phyloP scores from a whole-genome alignment of 2,888 invertebrate species.

The Heliothis peltigera region DNA sequence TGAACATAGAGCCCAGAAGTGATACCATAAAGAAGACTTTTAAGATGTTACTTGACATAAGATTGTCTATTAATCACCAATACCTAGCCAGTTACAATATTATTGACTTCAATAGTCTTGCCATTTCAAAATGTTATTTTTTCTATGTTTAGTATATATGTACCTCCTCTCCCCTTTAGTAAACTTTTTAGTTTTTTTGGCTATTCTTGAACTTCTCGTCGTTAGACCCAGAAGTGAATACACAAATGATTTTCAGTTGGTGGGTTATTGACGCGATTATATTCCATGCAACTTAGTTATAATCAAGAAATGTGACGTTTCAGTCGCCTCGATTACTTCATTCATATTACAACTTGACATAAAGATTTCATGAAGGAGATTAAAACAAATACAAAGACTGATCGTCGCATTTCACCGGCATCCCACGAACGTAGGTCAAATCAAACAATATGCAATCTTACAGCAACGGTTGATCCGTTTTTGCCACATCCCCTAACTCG shows the following conservation, averaged over 20 bases:
- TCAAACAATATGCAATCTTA: conserved; percentile 88
- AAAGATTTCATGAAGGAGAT: too few species aligned
- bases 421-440: conserved; percentile 48
- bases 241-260: conserved; percentile 20
- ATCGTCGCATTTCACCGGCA: conserved; percentile 57
- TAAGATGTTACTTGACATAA: background rate
- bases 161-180: too few species aligned
- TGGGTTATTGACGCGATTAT: conserved; percentile 56
- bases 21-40: background rate
- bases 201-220: background rate
- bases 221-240: conserved; percentile 17
- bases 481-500: conserved; percentile 97
- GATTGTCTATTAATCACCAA: conserved; percentile 1
- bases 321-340: conserved; percentile 35
- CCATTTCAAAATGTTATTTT: too few species aligned
- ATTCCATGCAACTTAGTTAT: conserved; percentile 52
- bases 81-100: background rate
- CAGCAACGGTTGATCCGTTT: conserved; percentile 99
- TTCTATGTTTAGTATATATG: too few species aligned
- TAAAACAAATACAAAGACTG: conserved; percentile 31
- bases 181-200: too few species aligned
- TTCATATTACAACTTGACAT: too few species aligned
- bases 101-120: background rate
- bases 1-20: background rate
- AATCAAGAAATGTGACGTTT: conserved; percentile 57